Evolutionary conservation across 2,113 vertebrate genomes (phyloP), one percentile per base, ranked within the genome.

Genomic region (Nipponia nippon): DNA sequence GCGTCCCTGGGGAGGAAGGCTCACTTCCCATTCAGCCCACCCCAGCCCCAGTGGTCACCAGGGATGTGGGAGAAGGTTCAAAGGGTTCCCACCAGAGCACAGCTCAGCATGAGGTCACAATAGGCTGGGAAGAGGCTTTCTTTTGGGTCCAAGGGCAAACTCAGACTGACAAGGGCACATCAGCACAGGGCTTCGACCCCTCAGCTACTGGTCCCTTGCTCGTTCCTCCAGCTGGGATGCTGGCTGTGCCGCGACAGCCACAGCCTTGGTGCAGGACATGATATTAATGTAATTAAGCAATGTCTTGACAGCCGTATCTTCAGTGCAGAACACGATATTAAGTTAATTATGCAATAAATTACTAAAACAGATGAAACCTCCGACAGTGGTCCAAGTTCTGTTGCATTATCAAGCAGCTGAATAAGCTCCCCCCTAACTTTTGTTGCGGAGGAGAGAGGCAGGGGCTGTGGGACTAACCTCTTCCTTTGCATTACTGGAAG

Each of bases 221-320:
- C 0, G 0, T 19, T 87, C 50, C 26, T 81, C 77, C 80, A 67
- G 46, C 7, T 80, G 34, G 0, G 0, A 18, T 7, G 15, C 19
- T 49, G n/a, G 32, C 17, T 73, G 26, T 78, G 47, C 49, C 11
- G 0, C 0, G 0, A 83, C 16, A 50, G 19, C 38, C 2, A 1
- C n/a, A 67, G 73, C 32, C 56, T 26, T 5, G 3, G 50, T 62
- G n/a, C 55, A 70, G 29, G 62, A 71, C 70, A 71, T 63, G 61
- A 21, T 62, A 58, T 4, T 53, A 70, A 59, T 40, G 87, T 83
- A 81, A 86, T 2, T 84, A 40, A 78, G 67, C 8, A 65, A 66
- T 75, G 58, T 40, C 59, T 40, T 34, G 36, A 83, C 49, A 89
- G 77, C 30, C 4, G 0, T 76, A 73, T 66, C 80, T 84, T 65